Base-by-base conservation (phyloP, 2,888 invertebrate genomes). In the Megastigmus dorsalis region DNA sequence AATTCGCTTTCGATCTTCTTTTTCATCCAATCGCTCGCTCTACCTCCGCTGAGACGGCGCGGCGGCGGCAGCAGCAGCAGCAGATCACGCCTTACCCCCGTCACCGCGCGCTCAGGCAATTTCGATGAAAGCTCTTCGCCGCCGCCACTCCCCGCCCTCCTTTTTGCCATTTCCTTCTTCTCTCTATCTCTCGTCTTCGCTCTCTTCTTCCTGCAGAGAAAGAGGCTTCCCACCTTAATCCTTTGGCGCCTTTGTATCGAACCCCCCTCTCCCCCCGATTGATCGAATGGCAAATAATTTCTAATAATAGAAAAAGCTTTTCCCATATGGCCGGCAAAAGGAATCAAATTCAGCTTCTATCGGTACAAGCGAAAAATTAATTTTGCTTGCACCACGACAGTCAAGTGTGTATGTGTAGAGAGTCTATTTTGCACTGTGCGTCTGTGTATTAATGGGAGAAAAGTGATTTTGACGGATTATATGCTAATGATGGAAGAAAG, bases 51-150 rank as follows among this genome's bases (percentile, higher is more conserved):
- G 54, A 50, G 63, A 45, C 48, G 23, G 28, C 45, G 23, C 38
- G 26, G 36, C 23, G 59, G 20, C 57, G 33, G 36, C 23, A 50
- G 20, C 57, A 23, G 23, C 38, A 18, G 36, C 23, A 50, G 20
- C 57, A 23, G 55, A 62, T 71, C 59, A 67, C 67, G 73, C 54
- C 63, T 50, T 45, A 28, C 18, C 18, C 48, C 15, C n/a, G n/a
- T 45, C 30, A 38, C 18, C 59, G 30, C 41, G n/a, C 28, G n/a
- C 28, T 36, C 28, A 52, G 30, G 67, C 68, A 74, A 74, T 74
- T 74, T 68, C 68, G 68, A 63, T 68, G 74, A 74, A 74, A 74
- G 67, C 68, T 74, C 48, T n/a, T n/a, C n/a, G n/a, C n/a, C n/a
- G n/a, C n/a, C n/a, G n/a, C n/a, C n/a, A n/a, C n/a, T 60, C 45